A percentile compares a stretch with the other conserved stretches of the same genome.
phyloP scores from a whole-genome alignment of 2,113 vertebrate genomes.

The Myodes glareolus region DNA sequence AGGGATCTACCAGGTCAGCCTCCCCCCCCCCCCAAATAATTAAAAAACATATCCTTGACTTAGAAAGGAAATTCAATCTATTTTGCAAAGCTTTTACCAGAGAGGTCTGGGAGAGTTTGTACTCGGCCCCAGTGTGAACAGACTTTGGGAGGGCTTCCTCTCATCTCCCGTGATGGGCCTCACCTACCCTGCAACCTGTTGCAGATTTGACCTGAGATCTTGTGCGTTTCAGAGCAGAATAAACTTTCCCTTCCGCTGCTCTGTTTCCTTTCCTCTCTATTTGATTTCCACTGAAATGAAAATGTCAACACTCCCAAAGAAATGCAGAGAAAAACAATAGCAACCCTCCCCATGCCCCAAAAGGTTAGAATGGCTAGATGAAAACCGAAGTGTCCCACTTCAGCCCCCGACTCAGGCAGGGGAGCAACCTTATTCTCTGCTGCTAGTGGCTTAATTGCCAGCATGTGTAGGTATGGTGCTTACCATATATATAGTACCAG shows the following conservation, averaged over 20 bases:
- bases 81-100: constrained; percentile 22
- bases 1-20: neutral
- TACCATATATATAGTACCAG: constrained; percentile 57
- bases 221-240: constrained; percentile 16
- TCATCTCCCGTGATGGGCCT: neutral
- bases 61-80: constrained; percentile 28
- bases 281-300: constrained; percentile 52
- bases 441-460: constrained; percentile 48
- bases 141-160: neutral
- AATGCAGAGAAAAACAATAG: constrained; percentile 33
- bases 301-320: constrained; percentile 41
- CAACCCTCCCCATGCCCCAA: neutral
- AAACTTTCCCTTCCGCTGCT: neutral
- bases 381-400: neutral
- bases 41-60: neutral
- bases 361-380: constrained; percentile 39
- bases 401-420: too few relatives aligned
- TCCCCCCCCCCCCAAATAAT: neutral
- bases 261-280: neutral
- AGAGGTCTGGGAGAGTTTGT: neutral
- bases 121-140: neutral
- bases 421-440: constrained; percentile 33
- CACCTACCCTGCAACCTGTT: neutral
- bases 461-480: constrained; percentile 55
- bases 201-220: neutral